Evolutionary conservation across 2,888 invertebrate species (phyloP), one percentile per base, ranked within the genome.

Genomic region (Ochropleura plecta): DNA sequence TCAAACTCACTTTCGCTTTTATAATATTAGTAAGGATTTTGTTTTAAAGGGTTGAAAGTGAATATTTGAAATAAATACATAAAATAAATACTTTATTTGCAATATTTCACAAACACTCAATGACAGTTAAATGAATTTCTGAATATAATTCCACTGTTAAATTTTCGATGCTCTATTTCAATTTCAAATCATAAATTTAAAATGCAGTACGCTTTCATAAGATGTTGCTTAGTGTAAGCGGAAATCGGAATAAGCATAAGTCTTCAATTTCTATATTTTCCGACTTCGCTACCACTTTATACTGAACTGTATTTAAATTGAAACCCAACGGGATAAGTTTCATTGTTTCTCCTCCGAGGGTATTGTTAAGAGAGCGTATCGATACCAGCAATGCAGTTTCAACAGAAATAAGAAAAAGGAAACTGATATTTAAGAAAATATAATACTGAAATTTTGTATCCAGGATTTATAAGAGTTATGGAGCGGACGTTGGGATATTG

Each of bases 351-450:
- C 14, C 20, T 55, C 59, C n/a, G 44, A 60, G 57, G 51, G 68
- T 67, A 18, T 57, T 67, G 40, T 12, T 55, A 40, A 1, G 4
- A 51, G 18, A 51, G 6, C 42, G 30, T n/a, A 64, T 64, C 46
- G 51, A 63, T 78, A 70, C 12, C 49, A 57, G 49, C 53, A 44
- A 40, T 65, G 30, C 30, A 71, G 20, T 78, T 70, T 40, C 18
- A 57, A 46, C 30, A 5, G 20, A 10, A 42, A 48, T 18, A 40
- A 12, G 42, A 40, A 44, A 42, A 63, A 12, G 7, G 7, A 78
- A 63, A 51, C 53, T 51, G n/a, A 30, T 20, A 40, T 20, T 18
- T 70, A 16, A n/a, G 7, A 49, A 63, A 60, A 42, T 42, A 30
- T 20, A 44, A 42, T 49, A 18, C 48, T 30, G 14, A 7, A 7